Conservation (phyloP, 2,113 vertebrate genomes). For the Gambusia affinis region DNA sequence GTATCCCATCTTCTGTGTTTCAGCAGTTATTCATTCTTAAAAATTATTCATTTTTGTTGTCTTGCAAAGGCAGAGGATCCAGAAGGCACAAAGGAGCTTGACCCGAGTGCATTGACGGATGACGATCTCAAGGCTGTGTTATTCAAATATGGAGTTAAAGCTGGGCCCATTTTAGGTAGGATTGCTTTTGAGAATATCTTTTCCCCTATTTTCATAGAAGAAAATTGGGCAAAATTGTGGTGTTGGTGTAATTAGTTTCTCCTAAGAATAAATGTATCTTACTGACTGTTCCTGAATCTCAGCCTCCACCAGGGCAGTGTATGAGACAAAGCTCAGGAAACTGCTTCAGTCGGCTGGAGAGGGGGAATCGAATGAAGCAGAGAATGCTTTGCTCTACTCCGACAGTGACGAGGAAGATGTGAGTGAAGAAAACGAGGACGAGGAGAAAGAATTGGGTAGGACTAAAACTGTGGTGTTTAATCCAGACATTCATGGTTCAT, state of each 20-base stretch:
- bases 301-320: constrained; percentile 85
- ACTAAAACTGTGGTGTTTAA: not conserved
- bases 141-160: constrained; percentile 74
- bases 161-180: constrained; percentile 86
- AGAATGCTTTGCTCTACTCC: constrained; percentile 55
- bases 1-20: not conserved
- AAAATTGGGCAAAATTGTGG: not conserved
- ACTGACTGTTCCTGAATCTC: constrained; percentile 12
- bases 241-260: not conserved
- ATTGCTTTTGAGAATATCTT: not conserved
- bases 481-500: not conserved
- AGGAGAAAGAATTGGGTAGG: constrained; percentile 50
- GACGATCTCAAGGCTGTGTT: constrained; percentile 76
- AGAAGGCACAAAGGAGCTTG: constrained; percentile 51
- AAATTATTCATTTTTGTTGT: not conserved
- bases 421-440: constrained; percentile 34
- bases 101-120: constrained; percentile 77
- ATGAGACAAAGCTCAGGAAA: constrained; percentile 82
- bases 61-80: constrained; percentile 5
- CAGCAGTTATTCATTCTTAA: not conserved
- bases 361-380: constrained; percentile 40
- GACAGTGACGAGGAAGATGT: constrained; percentile 75
- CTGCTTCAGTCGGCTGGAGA: constrained; percentile 62
- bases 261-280: not conserved
- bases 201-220: not conserved